Base-by-base conservation (phyloP, 2,888 invertebrate species). In the Melinaea marsaeus region DNA sequence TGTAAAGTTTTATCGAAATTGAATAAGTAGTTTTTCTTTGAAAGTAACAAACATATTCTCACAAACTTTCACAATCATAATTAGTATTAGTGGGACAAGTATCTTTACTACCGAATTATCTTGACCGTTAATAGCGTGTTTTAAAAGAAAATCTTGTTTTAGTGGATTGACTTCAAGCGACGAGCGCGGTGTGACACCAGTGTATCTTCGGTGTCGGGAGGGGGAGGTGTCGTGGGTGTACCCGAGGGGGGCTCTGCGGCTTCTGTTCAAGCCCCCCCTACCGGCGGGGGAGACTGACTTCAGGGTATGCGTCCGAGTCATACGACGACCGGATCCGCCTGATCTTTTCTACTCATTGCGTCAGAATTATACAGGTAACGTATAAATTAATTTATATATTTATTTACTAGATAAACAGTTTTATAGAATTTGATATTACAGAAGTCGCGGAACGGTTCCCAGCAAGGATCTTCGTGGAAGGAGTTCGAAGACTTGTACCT, bases 201-300 rank as follows among this genome's bases (percentile, higher is more conserved):
- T 95, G 47, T 95, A 95, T 85, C 92, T 95, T 58, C 92, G 95
- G 37, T 95, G 95, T 76, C 91, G 94, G 32, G 93, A 94, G 66
- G 95, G 95, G 35, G 86, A 89, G 32, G 92, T 96, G 11, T 91
- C 92, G n/a, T 95, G 95, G 95, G 83, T 93, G 73, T 95, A 95
- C 80, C 95, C 95, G 0, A 92, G 93, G 6, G 95, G 95, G 0
- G 95, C 95, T 0, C 85, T 95, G 22, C 85, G 95, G 33, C 91
- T 95, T 57, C 91, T 95, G 55, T 92, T 95, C 68, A 87, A 92
- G 58, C 91, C 93, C 46, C 92, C 93, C 47, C 84, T 93, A 71
- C 93, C 93, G 9, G 88, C 89, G 34, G 91, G 88, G 66, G 92
- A 92, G 72, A 83, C 88, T 37, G 94, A 94, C 75, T 95, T 95